Evolutionary conservation across 2,113 vertebrate species (phyloP).

Genomic region (Actenoides lindsayi): DNA sequence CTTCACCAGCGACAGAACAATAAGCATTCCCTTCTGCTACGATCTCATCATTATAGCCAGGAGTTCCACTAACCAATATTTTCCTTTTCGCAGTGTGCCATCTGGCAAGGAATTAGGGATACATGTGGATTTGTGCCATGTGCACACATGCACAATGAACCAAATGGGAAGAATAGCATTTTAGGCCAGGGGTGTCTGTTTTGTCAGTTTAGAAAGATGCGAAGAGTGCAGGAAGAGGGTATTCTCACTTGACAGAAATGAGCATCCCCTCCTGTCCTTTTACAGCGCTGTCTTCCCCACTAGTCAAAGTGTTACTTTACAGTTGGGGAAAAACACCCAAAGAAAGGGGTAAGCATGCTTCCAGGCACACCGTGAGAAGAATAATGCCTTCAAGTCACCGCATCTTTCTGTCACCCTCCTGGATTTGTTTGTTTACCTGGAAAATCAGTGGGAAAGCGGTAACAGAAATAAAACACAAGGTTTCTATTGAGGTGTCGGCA

Average conservation of each 20-base stretch:
- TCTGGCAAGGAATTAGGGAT: background rate
- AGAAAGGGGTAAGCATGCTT: background rate
- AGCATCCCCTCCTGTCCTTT: background rate
- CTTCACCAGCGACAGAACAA: background rate
- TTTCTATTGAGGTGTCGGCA: background rate
- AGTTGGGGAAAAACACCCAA: background rate
- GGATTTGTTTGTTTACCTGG: constrained; percentile 46
- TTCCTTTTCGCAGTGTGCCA: background rate
- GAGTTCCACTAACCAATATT: background rate
- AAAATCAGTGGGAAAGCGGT: constrained; percentile 30
- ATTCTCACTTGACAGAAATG: background rate
- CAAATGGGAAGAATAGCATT: background rate
- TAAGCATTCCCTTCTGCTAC: background rate
- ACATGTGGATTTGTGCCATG: background rate
- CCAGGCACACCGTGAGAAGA: background rate
- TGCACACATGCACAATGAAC: background rate
- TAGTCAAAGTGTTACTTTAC: background rate
- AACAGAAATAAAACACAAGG: background rate
- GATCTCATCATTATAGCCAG: background rate
- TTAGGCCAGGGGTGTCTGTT: background rate
- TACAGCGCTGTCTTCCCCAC: background rate
- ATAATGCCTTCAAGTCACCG: constrained; percentile 4
- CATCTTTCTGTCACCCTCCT: constrained; percentile 12
- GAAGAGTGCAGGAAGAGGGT: background rate
- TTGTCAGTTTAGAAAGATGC: background rate